Base-by-base conservation (phyloP, 2,113 vertebrate genomes). In the Phylloscopus trochiloides region DNA sequence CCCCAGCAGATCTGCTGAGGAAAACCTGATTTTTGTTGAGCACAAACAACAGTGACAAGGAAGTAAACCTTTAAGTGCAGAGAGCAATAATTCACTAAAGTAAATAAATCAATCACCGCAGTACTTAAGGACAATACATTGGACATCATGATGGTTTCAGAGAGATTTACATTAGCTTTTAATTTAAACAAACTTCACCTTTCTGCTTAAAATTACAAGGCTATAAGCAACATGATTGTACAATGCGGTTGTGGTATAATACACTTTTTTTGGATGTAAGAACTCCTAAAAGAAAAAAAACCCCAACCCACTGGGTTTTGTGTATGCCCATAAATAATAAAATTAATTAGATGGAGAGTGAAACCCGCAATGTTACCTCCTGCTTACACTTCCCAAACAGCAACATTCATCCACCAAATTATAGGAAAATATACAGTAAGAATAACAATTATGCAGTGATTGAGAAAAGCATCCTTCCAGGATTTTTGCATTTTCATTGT, bases 331-430 rank as follows among this genome's bases (percentile, higher is more conserved):
- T 18, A 7, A 68, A 48, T 36, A 83, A 62, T 17, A 61, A 59
- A 79, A 82, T 25, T 8, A 82, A 62, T 40, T n/a, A 32, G 40
- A 67, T 6, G 28, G 14, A n/a, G 5, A 43, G 3, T 22, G 22
- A 88, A 84, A 78, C 12, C 22, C 52, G 24, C 9, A 79, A 20
- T 14, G 8, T 2, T n/a, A 63, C 15, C 17, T 88, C 26, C 17
- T 26, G 26, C 32, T 74, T 34, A 20, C 6, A 13, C 4, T 58
- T 72, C 15, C 11, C 14, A 48, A 67, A 79, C 4, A 74, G 32
- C 21, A 83, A 62, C 21, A 31, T 0, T 1, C 4, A 6, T 10
- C 3, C 9, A 1, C 2, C 36, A 42, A 75, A 19, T 8, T 2
- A 54, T 6, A 62, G 10, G 48, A 63, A 89, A 79, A 84, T 13